Conservation (phyloP, 2,113 vertebrate species). For the Orthonyx spaldingii region DNA sequence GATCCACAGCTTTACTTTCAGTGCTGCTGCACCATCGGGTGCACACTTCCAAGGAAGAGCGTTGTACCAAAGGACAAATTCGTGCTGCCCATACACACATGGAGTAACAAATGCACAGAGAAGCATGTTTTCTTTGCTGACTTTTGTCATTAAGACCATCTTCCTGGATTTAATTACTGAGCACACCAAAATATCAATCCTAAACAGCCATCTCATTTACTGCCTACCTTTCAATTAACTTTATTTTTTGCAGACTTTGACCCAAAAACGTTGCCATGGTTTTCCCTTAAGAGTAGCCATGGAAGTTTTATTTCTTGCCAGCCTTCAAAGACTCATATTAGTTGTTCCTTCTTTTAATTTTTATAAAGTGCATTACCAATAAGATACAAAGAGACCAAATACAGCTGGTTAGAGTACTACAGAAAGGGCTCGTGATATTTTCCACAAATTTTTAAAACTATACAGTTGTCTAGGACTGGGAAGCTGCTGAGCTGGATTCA, state of each 20-base stretch:
- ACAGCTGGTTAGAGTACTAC: neutral
- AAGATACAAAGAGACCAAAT: neutral
- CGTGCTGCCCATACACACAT: rapidly evolving
- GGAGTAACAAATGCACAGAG: neutral
- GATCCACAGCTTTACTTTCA: neutral
- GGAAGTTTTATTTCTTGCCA: neutral
- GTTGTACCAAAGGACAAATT: neutral
- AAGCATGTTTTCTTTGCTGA: neutral
- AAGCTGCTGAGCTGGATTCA: neutral
- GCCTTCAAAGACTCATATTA: neutral
- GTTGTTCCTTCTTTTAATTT: neutral
- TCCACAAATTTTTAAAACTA: neutral
- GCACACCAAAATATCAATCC: neutral
- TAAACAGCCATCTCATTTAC: neutral
- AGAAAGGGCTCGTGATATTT: neutral
- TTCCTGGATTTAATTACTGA: neutral
- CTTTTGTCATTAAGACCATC: neutral
- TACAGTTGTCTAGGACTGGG: neutral
- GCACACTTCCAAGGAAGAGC: neutral
- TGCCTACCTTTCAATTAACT: neutral
- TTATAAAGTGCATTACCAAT: neutral
- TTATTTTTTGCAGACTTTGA: neutral
- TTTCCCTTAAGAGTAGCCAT: neutral
- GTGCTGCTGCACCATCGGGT: neutral
- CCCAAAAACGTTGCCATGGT: neutral